Evolutionary conservation across 1,140 invertebrate species (phyloP).

Genomic region (Halesus radiatus): DNA sequence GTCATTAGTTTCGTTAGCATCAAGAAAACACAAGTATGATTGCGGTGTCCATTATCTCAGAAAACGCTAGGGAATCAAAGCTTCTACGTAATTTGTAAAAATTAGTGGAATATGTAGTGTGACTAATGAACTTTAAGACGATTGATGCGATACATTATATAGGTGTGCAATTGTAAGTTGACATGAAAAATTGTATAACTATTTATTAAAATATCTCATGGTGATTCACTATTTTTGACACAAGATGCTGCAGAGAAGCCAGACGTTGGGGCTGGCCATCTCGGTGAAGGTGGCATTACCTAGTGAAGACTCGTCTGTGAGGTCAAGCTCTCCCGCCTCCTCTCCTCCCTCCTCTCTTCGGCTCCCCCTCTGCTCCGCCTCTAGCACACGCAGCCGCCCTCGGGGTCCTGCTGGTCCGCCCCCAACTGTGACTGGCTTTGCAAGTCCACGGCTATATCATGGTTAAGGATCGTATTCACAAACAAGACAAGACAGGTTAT

Average conservation of each 20-base stretch:
- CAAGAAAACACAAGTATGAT: constrained; percentile 1
- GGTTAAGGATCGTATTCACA: constrained; percentile 60
- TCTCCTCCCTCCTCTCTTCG: constrained; percentile 58
- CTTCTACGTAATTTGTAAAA: constrained; percentile 25
- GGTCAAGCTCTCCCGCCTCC: background rate
- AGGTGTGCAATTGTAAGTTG: constrained; percentile 36
- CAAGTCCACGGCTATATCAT: constrained; percentile 78
- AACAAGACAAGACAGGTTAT: background rate
- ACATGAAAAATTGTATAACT: constrained; percentile 39
- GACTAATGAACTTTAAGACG: constrained; percentile 1
- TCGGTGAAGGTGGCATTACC: constrained; percentile 24
- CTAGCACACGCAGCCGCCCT: constrained; percentile 86
- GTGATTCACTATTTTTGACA: constrained; percentile 51
- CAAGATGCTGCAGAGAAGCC: constrained; percentile 54
- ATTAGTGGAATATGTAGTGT: constrained; percentile 12
- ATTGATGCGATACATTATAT: constrained; percentile 10
- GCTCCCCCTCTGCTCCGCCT: constrained; percentile 52
- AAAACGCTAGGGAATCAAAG: constrained; percentile 34
- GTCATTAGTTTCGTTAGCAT: constrained; percentile 3
- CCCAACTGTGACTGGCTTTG: constrained; percentile 83
- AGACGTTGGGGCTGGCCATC: constrained; percentile 18
- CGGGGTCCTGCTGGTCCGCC: constrained; percentile 80
- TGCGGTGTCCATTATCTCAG: constrained; percentile 8
- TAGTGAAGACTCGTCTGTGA: background rate
- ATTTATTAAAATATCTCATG: constrained; percentile 37